Percentiles rank a stretch among this genome's conserved stretches.
phyloP scores from a whole-genome alignment of 2,113 vertebrate genomes.

The Tetrax tetrax region DNA sequence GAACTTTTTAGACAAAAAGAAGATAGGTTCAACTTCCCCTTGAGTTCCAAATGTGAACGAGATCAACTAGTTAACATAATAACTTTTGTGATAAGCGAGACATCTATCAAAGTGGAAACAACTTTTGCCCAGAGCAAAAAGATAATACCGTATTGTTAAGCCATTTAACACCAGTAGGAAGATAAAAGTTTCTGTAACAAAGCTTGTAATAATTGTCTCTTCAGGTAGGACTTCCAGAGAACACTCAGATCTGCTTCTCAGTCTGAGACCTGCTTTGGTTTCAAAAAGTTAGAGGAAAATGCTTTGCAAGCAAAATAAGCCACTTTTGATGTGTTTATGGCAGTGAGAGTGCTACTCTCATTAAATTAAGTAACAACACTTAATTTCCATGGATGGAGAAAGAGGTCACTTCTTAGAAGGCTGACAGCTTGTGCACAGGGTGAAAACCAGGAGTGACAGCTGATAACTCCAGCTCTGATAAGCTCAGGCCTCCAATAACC shows the following conservation, averaged over 20 bases:
- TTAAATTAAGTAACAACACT: neutral
- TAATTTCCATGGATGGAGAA: neutral
- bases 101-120: neutral
- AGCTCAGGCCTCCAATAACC: neutral
- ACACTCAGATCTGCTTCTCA: neutral
- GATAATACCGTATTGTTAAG: neutral
- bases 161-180: neutral
- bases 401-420: neutral
- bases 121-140: neutral
- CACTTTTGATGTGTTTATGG: neutral
- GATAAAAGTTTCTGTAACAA: neutral
- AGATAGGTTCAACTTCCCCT: constrained; percentile 15
- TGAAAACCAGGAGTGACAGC: neutral
- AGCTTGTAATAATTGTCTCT: neutral
- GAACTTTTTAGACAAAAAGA: constrained; percentile 30
- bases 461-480: neutral
- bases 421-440: neutral
- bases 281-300: neutral
- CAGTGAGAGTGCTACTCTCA: neutral
- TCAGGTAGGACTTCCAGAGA: neutral
- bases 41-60: neutral
- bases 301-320: neutral
- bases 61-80: neutral
- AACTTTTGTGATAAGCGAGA: neutral
- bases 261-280: neutral